Evolutionary conservation across 2,888 invertebrate genomes (phyloP), one percentile per base, ranked within the genome.

Genomic region (Horisme vitalbata): DNA sequence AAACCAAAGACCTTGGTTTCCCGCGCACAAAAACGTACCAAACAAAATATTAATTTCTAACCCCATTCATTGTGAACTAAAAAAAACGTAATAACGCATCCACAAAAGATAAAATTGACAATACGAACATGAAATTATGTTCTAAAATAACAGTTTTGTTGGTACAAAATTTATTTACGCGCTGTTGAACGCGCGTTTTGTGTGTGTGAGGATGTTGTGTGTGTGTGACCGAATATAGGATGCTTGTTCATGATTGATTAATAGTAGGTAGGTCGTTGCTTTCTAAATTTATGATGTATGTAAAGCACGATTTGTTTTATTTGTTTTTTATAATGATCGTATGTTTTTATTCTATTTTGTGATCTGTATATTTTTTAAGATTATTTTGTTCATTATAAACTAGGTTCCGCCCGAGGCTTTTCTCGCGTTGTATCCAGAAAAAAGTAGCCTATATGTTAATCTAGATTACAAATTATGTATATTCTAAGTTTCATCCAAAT

Each of bases 81-180:
- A 41, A 34, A 37, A 56, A 32, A 37, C 26, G 31, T 61, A 57
- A 55, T 53, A 61, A 54, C 50, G 37, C 36, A 39, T 39, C 32
- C 32, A 52, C 57, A 59, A 54, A 51, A 46, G 37, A 48, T 46
- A 52, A 49, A n/a, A 59, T 53, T 54, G 55, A 64, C 71, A 80
- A 82, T 70, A 66, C 71, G 75, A 69, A 75, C 83, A 83, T 82
- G 83, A 84, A 83, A 87, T 87, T 87, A 86, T 84, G 83, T 86
- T 87, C 80, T 81, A 83, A 86, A 89, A 88, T 87, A 88, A 87
- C 88, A 89, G 88, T 89, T 89, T 88, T 87, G 88, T 88, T 68
- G 70, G 77, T 74, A 88, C 88, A 87, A 86, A 86, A 86, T 87
- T 83, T 84, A 83, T 88, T 85, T 72, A 83, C 85, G 87, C 79